Evolutionary conservation across 2,888 invertebrate genomes (phyloP).

Genomic region (Pterobdella sp.): DNA sequence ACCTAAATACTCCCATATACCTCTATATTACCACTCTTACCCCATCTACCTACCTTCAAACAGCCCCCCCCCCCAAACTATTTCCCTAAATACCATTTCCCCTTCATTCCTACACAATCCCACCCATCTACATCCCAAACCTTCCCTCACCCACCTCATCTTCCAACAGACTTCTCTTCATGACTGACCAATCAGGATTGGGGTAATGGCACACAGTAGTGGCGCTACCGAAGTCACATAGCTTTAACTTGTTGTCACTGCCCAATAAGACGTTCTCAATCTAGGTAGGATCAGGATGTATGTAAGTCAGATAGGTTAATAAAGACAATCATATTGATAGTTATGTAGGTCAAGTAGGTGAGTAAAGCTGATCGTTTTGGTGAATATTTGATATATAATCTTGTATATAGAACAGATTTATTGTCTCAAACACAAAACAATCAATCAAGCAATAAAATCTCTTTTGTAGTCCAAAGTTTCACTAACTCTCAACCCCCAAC

Average conservation of each 20-base stretch:
- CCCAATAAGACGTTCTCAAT: slow-evolving; percentile 87
- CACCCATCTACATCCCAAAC: not conserved
- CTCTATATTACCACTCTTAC: not conserved
- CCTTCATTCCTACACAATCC: too few species aligned
- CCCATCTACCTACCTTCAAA: not conserved
- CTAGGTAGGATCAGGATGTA: slow-evolving; percentile 44
- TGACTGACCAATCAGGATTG: slow-evolving; percentile 82
- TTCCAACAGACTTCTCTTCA: slow-evolving; percentile 79
- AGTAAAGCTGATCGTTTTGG: too few species aligned
- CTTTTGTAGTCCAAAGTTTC: too few species aligned
- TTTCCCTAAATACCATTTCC: not conserved
- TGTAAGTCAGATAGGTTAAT: not conserved
- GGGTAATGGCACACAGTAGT: slow-evolving; percentile 72
- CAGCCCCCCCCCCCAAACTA: not conserved
- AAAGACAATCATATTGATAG: too few species aligned
- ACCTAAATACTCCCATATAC: too few species aligned
- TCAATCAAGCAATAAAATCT: too few species aligned
- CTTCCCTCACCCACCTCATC: slow-evolving; percentile 64
- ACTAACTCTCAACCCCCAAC: too few species aligned
- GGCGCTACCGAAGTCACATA: slow-evolving; percentile 95
- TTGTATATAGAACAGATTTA: too few species aligned
- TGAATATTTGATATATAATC: too few species aligned
- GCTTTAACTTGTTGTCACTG: slow-evolving; percentile 73
- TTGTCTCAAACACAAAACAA: too few species aligned
- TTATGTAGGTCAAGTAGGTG: too few species aligned